phyloP scores from a whole-genome alignment of 2,113 vertebrate genomes.

The Tympanuchus pallidicinctus region DNA sequence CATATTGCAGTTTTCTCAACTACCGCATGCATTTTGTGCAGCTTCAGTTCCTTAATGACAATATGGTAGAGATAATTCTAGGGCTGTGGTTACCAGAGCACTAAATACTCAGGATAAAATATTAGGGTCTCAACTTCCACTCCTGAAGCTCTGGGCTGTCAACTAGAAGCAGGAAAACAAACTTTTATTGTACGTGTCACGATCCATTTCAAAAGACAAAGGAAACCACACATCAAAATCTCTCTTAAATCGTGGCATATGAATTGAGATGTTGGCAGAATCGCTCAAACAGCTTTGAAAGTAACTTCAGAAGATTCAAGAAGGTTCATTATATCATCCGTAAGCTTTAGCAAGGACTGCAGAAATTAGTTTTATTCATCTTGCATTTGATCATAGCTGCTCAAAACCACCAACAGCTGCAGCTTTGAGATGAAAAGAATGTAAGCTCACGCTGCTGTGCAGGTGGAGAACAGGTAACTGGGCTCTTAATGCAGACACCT shows the following conservation, averaged over 20 bases:
- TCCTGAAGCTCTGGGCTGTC: neutral
- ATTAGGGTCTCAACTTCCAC: neutral
- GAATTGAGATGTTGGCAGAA: neutral
- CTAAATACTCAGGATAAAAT: neutral
- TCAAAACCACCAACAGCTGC: constrained; percentile 10
- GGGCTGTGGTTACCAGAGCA: neutral
- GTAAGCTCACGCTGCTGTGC: neutral
- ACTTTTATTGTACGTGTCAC: neutral
- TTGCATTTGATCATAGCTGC: constrained; percentile 18
- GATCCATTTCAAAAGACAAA: neutral
- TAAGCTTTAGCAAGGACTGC: neutral
- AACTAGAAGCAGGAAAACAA: neutral
- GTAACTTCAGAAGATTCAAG: neutral
- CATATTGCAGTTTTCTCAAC: neutral
- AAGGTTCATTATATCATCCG: neutral
- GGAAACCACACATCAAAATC: neutral
- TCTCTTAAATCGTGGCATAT: neutral
- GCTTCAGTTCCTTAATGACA: neutral
- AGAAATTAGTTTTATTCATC: constrained; percentile 40
- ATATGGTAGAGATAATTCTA: neutral
- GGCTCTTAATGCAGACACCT: neutral
- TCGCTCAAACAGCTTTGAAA: neutral
- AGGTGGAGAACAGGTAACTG: neutral
- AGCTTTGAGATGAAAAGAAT: neutral
- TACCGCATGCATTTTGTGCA: neutral